Base-by-base conservation (phyloP, 2,797 vertebrate species). In the Manis crassicaudata region DNA sequence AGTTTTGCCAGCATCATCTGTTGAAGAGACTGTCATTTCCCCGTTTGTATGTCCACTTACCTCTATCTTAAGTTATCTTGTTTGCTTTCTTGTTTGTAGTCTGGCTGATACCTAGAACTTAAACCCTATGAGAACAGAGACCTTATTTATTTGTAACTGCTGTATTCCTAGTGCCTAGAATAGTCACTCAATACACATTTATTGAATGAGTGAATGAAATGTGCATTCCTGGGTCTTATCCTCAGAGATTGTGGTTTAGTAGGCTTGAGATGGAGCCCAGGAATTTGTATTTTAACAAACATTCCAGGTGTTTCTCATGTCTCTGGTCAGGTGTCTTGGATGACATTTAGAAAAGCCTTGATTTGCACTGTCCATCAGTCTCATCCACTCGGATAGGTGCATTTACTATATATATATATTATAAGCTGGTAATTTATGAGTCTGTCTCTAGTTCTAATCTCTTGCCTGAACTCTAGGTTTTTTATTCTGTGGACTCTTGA, bases 191-290 rank as follows among this genome's bases (percentile, higher is more conserved):
- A 2, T 63, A 25, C 23, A 65, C 56, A 52, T 87, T 87, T 90
- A 70, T 87, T 81, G 65, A 90, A 62, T 67, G 23, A 89, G 50
- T 62, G 32, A 88, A 73, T 75, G 65, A 82, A 75, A 67, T 88
- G 40, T 84, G 52, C 35, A 25, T 75, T 80, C 23, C 7, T 96
- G 73, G 43, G 25, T 79, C 32, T 73, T 65, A 79, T 27, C 5
- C n/a, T 46, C 58, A 84, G 87, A 90, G 50, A 75, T 92, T 95
- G 88, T 94, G 40, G 75, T 79, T 68, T 84, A 56, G 65, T 79
- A 84, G 72, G 8, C 52, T 91, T 88, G 73, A 86, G 20, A 60
- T 75, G 40, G 23, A 96, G 40, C 46, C 46, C 9, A 58, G 46
- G n/a, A 68, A 52, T 88, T 91, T 46, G 18, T 93, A 32, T 54